Conservation (phyloP, 2,888 invertebrate genomes). For the Tetanocera ferruginea region DNA sequence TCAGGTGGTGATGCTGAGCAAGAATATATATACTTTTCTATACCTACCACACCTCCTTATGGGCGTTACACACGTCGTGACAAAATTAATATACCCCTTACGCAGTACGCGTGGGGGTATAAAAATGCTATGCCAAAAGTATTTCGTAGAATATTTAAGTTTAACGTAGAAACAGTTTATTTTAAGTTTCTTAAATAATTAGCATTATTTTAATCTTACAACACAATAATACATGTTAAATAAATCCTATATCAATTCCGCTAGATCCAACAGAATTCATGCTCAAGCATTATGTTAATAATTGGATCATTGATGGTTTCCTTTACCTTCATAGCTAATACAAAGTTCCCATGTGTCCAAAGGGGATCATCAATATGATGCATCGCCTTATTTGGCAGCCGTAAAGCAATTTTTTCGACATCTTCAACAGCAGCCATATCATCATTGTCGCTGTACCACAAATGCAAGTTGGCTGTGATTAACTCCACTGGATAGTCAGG, state of each 20-base stretch:
- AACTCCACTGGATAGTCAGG: slow-evolving; percentile 57
- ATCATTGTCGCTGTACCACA: slow-evolving; percentile 61
- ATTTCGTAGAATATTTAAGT: no score
- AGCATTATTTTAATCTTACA: no score
- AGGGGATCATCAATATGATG: slow-evolving; percentile 53
- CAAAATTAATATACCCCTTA: no score
- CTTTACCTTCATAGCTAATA: slow-evolving; percentile 49
- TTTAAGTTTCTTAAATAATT: background rate
- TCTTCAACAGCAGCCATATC: slow-evolving; percentile 57
- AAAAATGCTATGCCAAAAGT: no score
- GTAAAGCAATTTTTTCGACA: slow-evolving; percentile 50
- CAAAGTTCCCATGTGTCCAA: slow-evolving; percentile 58
- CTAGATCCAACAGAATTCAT: slow-evolving; percentile 42
- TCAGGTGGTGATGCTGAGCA: no score
- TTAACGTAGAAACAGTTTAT: no score
- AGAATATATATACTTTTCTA: no score
- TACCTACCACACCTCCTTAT: no score
- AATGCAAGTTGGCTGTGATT: slow-evolving; percentile 53
- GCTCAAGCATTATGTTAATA: slow-evolving; percentile 53
- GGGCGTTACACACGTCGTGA: no score
- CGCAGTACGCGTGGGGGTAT: no score
- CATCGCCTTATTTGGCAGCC: slow-evolving; percentile 52
- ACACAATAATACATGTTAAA: no score
- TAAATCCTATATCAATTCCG: no score
- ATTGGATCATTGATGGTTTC: slow-evolving; percentile 55